These are phyloP conservation scores for Pteronotus mesoamericanus DNA, from an alignment of 2,797 vertebrate species.

Conservation along the genomic window DNA sequence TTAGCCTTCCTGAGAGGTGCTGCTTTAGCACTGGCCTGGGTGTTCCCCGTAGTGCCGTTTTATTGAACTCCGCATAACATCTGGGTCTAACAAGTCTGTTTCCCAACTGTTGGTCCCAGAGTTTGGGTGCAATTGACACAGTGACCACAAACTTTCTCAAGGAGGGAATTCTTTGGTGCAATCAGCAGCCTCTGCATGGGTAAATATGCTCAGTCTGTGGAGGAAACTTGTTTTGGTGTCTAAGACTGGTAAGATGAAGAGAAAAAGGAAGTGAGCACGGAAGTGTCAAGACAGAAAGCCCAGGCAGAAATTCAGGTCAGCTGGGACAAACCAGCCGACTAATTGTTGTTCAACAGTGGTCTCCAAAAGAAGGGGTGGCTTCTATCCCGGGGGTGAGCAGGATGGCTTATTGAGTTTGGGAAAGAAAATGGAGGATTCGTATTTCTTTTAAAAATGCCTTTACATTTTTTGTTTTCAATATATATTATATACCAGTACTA, in stretches of 20 bases:
- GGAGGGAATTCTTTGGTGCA: not conserved
- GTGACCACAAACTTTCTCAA: not conserved
- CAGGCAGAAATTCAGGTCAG: not conserved
- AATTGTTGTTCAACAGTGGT: not conserved
- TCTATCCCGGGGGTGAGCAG: not conserved
- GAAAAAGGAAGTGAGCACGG: not conserved
- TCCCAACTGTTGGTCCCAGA: not conserved
- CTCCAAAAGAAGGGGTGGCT: not conserved
- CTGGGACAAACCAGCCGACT: not conserved
- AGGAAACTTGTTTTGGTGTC: not conserved
- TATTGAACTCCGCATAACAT: not conserved
- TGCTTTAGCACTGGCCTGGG: not conserved
- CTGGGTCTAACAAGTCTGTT: not conserved
- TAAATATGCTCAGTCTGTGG: not conserved
- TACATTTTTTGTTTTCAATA: not conserved
- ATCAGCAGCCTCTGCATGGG: not conserved
- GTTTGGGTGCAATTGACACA: not conserved
- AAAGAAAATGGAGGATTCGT: not conserved
- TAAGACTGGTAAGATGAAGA: not conserved
- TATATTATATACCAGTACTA: not conserved
- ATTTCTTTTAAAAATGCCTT: not conserved
- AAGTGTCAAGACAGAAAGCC: not conserved
- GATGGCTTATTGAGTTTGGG: not conserved
- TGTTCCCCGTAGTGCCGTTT: not conserved
- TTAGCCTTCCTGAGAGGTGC: not conserved